Evolutionary conservation across 2,113 vertebrate genomes (phyloP).

Genomic region (Syngnathus typhle): DNA sequence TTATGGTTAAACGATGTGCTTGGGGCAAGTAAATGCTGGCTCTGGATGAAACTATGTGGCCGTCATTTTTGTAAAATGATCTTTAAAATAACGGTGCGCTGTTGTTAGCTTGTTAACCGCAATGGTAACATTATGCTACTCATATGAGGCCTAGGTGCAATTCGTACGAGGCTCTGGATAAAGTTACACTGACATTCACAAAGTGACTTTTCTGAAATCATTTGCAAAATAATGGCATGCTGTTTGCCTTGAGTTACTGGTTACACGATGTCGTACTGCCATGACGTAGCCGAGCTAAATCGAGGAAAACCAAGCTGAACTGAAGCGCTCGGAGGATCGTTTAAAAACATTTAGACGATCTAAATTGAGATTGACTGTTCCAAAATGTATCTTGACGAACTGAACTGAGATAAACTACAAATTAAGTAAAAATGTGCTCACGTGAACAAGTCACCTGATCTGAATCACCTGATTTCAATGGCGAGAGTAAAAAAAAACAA

Average conservation of each 20-base stretch:
- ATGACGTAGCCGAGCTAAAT: not conserved
- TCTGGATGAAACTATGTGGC: not conserved
- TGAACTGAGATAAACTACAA: too few species aligned
- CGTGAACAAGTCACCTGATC: too few species aligned
- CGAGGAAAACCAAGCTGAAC: not conserved
- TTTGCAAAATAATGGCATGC: not conserved
- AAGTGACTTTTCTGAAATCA: not conserved
- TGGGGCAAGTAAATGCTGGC: not conserved
- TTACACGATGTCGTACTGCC: not conserved
- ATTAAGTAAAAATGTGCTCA: too few species aligned
- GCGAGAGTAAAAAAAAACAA: not conserved
- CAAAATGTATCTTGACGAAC: too few species aligned
- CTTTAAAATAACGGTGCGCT: not conserved
- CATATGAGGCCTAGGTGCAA: not conserved
- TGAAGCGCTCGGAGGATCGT: not conserved
- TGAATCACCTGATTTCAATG: not conserved
- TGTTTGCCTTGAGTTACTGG: not conserved
- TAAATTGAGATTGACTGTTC: too few species aligned
- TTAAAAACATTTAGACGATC: too few species aligned
- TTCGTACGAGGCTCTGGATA: not conserved
- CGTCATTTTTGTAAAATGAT: constrained; percentile 2
- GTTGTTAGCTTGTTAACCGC: not conserved
- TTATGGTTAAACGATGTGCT: constrained; percentile 6
- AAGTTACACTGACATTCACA: not conserved
- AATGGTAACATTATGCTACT: constrained; percentile 5